phyloP scores from a whole-genome alignment of 1,140 invertebrate genomes.

The Brachionus asplanchnoidis region DNA sequence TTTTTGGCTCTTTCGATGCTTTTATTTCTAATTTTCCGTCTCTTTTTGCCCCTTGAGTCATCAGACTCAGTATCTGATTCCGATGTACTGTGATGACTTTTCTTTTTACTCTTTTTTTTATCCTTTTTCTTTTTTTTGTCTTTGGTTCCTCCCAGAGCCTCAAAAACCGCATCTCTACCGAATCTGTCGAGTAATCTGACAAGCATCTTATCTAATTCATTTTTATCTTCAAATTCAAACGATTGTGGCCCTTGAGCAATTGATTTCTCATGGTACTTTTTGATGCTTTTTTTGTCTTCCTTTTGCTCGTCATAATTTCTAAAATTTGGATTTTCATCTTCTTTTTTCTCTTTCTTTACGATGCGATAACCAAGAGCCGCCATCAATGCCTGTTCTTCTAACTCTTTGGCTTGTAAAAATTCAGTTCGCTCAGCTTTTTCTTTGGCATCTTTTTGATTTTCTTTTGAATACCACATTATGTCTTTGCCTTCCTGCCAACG shows the following conservation, averaged over 20 bases:
- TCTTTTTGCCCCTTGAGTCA: background rate
- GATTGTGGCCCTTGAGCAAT: background rate
- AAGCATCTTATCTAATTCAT: constrained; percentile 7
- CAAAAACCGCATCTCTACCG: background rate
- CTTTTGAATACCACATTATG: constrained; percentile 30
- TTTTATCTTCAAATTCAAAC: constrained; percentile 8
- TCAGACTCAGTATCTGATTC: background rate
- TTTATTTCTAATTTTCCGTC: background rate
- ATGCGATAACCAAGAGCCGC: constrained; percentile 28
- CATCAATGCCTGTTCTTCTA: constrained; percentile 38
- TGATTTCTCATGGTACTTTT: background rate
- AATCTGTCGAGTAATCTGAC: constrained; percentile 1
- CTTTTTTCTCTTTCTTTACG: constrained; percentile 27
- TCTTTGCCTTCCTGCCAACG: constrained; percentile 22
- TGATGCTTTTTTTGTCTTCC: background rate
- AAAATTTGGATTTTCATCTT: background rate
- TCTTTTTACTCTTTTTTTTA: constrained; percentile 9
- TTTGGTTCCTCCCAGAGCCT: background rate
- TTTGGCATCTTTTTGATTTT: background rate
- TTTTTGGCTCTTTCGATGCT: background rate
- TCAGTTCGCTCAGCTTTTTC: background rate
- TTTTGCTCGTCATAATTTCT: background rate
- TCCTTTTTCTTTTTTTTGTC: constrained; percentile 19
- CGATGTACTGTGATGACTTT: background rate
- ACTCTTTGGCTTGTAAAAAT: constrained; percentile 24